Evolutionary conservation across 2,797 vertebrate genomes (phyloP), one percentile per base, ranked within the genome.

Genomic region (Petrocephalus sullivani): DNA sequence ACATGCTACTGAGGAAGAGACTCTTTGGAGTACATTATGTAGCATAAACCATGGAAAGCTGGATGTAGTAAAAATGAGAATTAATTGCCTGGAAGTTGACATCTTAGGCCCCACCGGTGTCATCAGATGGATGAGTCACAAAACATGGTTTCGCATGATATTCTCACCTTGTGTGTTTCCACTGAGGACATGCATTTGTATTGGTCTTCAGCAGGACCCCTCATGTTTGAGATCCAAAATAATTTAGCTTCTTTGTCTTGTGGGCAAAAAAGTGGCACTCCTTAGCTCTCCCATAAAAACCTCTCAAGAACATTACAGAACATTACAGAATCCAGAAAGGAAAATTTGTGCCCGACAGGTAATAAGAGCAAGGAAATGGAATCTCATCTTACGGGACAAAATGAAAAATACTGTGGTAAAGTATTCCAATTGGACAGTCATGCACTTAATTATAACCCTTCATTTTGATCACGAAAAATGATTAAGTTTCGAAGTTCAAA

Each of bases 401-500:
- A 57, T 85, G 54, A 85, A 85, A 85, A 85, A 85, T 85, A 58
- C 28, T 85, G 33, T 12, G 1, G 28, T 57, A 85, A 57, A 37
- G 14, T 58, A 85, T 58, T 58, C 84, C 6, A 57, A 85, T 85
- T 58, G 84, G 84, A 33, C 14, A 23, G 53, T 85, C 84, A 58
- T 28, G 58, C 54, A 57, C 54, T 85, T 85, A 85, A 85, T 85
- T 85, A 85, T 37, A 85, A 33, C 51, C 53, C 84, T 57, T 57
- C 84, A 57, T 85, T 57, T 58, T 28, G 51, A 85, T 33, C 54
- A 85, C 9, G 21, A 28, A 58, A 85, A 57, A 85, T 85, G 83
- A 85, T 85, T 85, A 85, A 85, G 23, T 12, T 85, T 78, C 71
- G 19, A 83, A 46, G 78, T 83, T 23, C 78, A 83, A 83, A 81